Evolutionary conservation across 2,797 vertebrate species (phyloP), one percentile per base, ranked within the genome.

Genomic region (Eutrigla gurnardus): DNA sequence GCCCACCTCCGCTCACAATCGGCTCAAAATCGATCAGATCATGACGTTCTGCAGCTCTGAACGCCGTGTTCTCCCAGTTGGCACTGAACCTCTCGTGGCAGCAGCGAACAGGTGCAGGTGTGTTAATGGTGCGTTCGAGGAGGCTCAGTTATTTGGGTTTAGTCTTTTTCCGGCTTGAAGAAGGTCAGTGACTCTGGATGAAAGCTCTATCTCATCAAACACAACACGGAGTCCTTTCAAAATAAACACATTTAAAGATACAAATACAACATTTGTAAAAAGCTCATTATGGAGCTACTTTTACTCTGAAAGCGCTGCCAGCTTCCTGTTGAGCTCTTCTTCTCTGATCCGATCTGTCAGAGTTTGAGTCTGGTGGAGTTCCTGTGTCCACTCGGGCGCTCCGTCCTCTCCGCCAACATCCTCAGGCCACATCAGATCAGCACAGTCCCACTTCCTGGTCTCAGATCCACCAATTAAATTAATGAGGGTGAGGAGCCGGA

Each of bases 401-500:
- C 39, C 18, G 49, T 45, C 47, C 63, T 58, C 43, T 58, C 33
- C 11, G 52, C 7, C 25, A 18, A 73, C 40, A 62, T 78, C 81
- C 80, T 78, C 54, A 57, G 70, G 79, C 72, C 76, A 82, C 25
- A 77, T 77, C 73, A 76, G 66, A 66, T 50, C 65, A 45, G 60
- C 65, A 80, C 75, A 3, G 25, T 25, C 25, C 66, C 63, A 73
- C 72, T 69, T 83, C 73, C 83, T 85, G 87, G 67, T 85, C 86
- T 74, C 70, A 59, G 75, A 85, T 86, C 78, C 11, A 67, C 73
- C 76, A 77, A 81, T 87, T 84, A 86, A 33, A 85, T 63, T 78
- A 81, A 89, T 85, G 80, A 88, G 66, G 80, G 66, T 6, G 65
- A 75, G 84, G 66, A 75, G 75, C 66, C 53, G 36, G 6, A 1